Evolutionary conservation across 2,113 vertebrate species (phyloP).

Genomic region (Zeus faber): DNA sequence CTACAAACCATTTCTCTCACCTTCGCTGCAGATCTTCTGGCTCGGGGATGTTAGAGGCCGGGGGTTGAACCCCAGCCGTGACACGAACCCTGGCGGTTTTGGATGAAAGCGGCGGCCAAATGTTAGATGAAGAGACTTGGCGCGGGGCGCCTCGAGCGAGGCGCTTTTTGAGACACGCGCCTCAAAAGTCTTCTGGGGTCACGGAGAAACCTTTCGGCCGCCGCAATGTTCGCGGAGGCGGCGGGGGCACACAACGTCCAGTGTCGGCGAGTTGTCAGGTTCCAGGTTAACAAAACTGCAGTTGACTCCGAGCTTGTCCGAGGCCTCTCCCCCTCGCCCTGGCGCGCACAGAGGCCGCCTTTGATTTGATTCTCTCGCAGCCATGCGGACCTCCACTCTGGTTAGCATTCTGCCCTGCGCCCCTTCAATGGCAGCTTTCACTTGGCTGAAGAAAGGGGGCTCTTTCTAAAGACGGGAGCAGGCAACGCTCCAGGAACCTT

Average conservation of each 20-base stretch:
- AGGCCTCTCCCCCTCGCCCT: slow-evolving; percentile 11
- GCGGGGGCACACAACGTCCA: not conserved
- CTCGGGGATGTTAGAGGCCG: too few relatives aligned
- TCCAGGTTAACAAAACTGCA: slow-evolving; percentile 30
- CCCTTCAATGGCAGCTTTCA: slow-evolving; percentile 67
- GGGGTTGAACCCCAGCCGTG: too few relatives aligned
- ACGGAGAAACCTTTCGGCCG: too few relatives aligned
- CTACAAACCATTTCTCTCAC: not conserved
- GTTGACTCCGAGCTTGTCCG: slow-evolving; percentile 25
- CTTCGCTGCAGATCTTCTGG: too few relatives aligned
- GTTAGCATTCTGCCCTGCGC: slow-evolving; percentile 41
- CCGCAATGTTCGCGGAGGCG: too few relatives aligned
- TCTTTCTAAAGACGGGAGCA: slow-evolving; percentile 54
- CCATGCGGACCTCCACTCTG: slow-evolving; percentile 42
- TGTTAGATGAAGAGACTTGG: too few relatives aligned
- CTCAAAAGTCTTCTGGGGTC: not conserved
- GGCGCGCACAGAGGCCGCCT: slow-evolving; percentile 39
- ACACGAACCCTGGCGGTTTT: too few relatives aligned
- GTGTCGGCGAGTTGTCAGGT: not conserved
- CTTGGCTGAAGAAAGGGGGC: slow-evolving; percentile 54
- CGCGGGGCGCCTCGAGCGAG: too few relatives aligned
- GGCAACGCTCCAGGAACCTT: slow-evolving; percentile 64
- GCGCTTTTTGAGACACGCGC: too few relatives aligned
- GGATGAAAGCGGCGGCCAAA: too few relatives aligned
- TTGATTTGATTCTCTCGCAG: slow-evolving; percentile 45